Conservation (phyloP, 37 sponge, comb jelly and placozoan species). For the Beroe ovata region DNA sequence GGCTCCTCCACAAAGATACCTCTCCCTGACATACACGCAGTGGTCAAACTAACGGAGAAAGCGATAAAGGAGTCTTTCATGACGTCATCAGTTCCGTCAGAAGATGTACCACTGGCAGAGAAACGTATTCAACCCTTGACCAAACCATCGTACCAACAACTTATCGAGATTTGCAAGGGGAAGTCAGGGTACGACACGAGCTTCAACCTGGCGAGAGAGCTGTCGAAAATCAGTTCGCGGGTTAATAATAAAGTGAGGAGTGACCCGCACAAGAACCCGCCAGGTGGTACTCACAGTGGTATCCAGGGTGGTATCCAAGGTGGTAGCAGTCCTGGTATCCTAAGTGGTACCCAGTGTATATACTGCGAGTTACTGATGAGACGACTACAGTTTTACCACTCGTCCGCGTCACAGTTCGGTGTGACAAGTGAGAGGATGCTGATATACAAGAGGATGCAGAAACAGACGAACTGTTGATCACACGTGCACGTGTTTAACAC, state of each 20-base stretch:
- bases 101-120: not conserved
- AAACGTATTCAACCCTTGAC: not conserved
- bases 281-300: not conserved
- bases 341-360: not conserved
- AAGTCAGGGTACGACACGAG: not conserved
- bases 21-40: constrained; percentile 49
- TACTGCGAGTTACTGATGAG: constrained; percentile 52
- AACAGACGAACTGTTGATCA: constrained; percentile 11
- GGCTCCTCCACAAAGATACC: constrained; percentile 11
- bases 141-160: not conserved
- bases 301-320: not conserved
- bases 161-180: constrained; percentile 7
- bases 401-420: constrained; percentile 22
- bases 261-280: not conserved
- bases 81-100: not conserved
- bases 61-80: constrained; percentile 42
- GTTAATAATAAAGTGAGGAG: not conserved
- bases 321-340: not conserved
- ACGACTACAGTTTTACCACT: constrained; percentile 15
- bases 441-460: constrained; percentile 61
- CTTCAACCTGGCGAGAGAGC: constrained; percentile 30
- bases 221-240: not conserved
- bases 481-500: too few species aligned
- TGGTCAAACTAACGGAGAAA: constrained; percentile 48
- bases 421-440: constrained; percentile 64